Evolutionary conservation across 2,797 vertebrate genomes (phyloP), one percentile per base, ranked within the genome.

Genomic region (Enteromius unitaeniatus): DNA sequence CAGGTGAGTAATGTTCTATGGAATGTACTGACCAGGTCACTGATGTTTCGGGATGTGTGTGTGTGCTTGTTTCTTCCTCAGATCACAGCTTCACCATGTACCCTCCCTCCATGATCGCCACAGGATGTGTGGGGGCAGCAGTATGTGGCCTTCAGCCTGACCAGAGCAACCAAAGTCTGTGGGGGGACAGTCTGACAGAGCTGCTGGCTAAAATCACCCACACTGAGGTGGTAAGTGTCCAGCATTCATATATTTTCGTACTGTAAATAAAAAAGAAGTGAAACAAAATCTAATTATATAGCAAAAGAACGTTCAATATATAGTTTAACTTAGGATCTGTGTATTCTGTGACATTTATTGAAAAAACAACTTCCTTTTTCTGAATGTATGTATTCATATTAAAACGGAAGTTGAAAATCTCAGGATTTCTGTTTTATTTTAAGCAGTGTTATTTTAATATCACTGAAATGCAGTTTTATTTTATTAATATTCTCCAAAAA

Each of bases 31-130:
- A 77, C 37, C 49, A 19, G n/a, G 45, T 83, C 45, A 72, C 68
- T 53, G 45, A 26, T 47, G 58, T 76, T 78, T 77, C 31, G 73
- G 76, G 79, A 82, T 78, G 53, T 55, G 62, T 37, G 53, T 31
- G 10, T 70, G 14, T 77, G 34, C 34, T 60, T 77, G 9, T 64
- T 49, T 76, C 85, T 78, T 89, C 86, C 47, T 70, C 94, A 99
- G 97, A 99, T 92, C 97, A 97, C 90, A 95, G 96, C 90, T 98
- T 99, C 47, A 96, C 97, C 89, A 96, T 98, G 96, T 97, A 97
- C 91, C 97, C 97, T 28, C 98, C 98, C 0, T 99, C 98, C 78
- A 99, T 99, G 98, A 98, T 99, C 40, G 98, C 98, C 89, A 96
- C 96, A 10, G 97, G 97, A 93, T 99, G 97, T 69, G 96, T 99